A percentile compares a stretch with the other conserved stretches of the same genome.
phyloP scores from a whole-genome alignment of 2,113 vertebrate genomes.

The Nyctibius bracteatus region DNA sequence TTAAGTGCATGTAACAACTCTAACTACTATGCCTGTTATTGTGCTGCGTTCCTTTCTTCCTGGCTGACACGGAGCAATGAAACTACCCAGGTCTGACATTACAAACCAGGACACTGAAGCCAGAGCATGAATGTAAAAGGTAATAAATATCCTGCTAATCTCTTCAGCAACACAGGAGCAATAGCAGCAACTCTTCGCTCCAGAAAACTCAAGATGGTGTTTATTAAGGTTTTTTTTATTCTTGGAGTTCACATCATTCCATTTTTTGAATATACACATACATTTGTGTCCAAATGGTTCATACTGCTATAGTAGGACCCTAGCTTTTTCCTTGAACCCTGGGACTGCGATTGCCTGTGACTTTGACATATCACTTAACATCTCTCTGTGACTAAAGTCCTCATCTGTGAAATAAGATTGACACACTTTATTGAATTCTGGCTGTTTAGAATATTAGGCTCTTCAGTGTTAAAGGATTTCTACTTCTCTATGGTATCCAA shows the following conservation, averaged over 20 bases:
- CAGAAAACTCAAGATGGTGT: background rate
- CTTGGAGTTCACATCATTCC: background rate
- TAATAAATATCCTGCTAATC: conserved; percentile 16
- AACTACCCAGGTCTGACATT: background rate
- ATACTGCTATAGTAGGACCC: background rate
- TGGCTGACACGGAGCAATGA: background rate
- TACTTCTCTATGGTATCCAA: background rate
- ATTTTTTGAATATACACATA: background rate
- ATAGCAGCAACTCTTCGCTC: background rate
- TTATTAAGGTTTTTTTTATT: background rate
- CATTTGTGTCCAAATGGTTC: background rate
- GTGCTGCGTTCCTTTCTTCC: background rate
- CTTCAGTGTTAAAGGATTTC: background rate
- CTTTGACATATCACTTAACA: background rate
- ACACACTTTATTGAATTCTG: background rate
- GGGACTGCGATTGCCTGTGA: background rate
- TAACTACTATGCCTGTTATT: background rate
- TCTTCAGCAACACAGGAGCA: conserved; percentile 3
- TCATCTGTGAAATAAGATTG: background rate
- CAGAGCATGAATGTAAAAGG: background rate
- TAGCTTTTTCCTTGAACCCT: background rate
- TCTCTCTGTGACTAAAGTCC: background rate
- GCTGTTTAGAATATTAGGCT: background rate
- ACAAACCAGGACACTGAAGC: background rate
- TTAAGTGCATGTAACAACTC: background rate